A percentile compares a stretch with the other conserved stretches of the same genome.
These are phyloP conservation scores for Oostethus manadensis DNA, from an alignment of 2,113 vertebrate genomes.

Conservation along the genomic window DNA sequence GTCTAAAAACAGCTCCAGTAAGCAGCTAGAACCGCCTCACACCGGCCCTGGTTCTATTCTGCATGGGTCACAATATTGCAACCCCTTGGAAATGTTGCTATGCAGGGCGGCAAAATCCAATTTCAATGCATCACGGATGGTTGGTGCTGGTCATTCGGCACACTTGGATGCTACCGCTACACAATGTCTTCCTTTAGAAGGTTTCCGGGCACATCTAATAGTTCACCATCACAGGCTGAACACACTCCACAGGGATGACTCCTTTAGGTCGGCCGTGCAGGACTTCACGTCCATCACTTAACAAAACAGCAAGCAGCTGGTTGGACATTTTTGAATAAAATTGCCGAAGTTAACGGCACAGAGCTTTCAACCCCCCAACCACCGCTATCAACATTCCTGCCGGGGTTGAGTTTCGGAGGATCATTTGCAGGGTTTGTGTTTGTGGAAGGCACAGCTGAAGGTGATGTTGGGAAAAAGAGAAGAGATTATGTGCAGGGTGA, in stretches of 20 bases:
- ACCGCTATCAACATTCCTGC: conserved; percentile 6
- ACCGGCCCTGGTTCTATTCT: conserved; percentile 6
- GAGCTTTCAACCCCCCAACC: neutral
- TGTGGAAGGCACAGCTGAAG: conserved; percentile 31
- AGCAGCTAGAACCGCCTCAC: conserved; percentile 10
- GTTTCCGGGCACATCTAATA: neutral
- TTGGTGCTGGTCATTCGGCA: conserved; percentile 14
- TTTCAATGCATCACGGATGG: conserved; percentile 14
- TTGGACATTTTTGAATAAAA: conserved; percentile 6
- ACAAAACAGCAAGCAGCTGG: conserved; percentile 1
- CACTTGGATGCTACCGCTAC: neutral
- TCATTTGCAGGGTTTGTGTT: conserved; percentile 35
- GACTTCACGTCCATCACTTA: neutral
- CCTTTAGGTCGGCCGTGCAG: conserved; percentile 12
- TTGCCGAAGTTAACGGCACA: neutral
- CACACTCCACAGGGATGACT: neutral
- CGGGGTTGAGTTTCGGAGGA: conserved; percentile 5
- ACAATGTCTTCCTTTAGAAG: conserved; percentile 1
- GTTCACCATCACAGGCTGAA: neutral
- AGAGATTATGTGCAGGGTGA: conserved; percentile 10
- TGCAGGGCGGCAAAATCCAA: conserved; percentile 23
- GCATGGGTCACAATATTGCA: conserved; percentile 22
- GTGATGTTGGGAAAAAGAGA: conserved; percentile 18
- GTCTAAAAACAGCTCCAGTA: neutral
- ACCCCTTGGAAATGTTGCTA: conserved; percentile 12